A percentile compares a stretch with the other conserved stretches of the same genome.
These are phyloP conservation scores for Syngnathus rostellatus DNA, from an alignment of 2,797 vertebrate species.

Conservation along the genomic window DNA sequence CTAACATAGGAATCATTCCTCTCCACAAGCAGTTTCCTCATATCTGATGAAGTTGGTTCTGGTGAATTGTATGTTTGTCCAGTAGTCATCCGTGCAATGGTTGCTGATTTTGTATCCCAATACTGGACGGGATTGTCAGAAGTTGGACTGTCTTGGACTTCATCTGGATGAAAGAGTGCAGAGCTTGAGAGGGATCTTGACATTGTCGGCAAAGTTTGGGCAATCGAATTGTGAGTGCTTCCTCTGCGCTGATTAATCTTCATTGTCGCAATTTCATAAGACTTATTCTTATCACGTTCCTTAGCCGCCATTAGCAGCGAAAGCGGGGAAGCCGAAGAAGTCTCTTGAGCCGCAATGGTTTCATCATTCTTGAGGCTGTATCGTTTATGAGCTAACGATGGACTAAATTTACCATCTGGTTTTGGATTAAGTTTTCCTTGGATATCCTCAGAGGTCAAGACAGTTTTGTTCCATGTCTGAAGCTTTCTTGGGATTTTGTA, in stretches of 20 bases:
- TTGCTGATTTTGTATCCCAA: slow-evolving; percentile 12
- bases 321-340: slow-evolving; percentile 56
- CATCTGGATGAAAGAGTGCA: slow-evolving; percentile 25
- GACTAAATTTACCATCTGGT: slow-evolving; percentile 45
- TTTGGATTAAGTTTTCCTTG: slow-evolving; percentile 17
- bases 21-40: slow-evolving; percentile 10
- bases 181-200: slow-evolving; percentile 35
- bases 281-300: slow-evolving; percentile 62
- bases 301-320: slow-evolving; percentile 72
- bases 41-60: neutral
- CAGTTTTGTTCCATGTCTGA: slow-evolving; percentile 20
- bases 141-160: slow-evolving; percentile 17
- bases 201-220: slow-evolving; percentile 47
- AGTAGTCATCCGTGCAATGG: slow-evolving; percentile 10
- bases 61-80: slow-evolving; percentile 4
- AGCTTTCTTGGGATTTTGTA: slow-evolving; percentile 31
- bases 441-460: slow-evolving; percentile 15
- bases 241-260: slow-evolving; percentile 28
- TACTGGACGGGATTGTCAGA: neutral
- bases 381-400: slow-evolving; percentile 56
- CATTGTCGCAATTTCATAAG: slow-evolving; percentile 43
- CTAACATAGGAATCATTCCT: neutral
- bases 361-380: slow-evolving; percentile 46
- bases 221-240: slow-evolving; percentile 40
- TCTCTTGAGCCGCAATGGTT: slow-evolving; percentile 30